A percentile compares a stretch with the other conserved stretches of the same genome.
Evolutionary conservation across 2,888 invertebrate genomes (phyloP).

Genomic region (Tenthredo notha): DNA sequence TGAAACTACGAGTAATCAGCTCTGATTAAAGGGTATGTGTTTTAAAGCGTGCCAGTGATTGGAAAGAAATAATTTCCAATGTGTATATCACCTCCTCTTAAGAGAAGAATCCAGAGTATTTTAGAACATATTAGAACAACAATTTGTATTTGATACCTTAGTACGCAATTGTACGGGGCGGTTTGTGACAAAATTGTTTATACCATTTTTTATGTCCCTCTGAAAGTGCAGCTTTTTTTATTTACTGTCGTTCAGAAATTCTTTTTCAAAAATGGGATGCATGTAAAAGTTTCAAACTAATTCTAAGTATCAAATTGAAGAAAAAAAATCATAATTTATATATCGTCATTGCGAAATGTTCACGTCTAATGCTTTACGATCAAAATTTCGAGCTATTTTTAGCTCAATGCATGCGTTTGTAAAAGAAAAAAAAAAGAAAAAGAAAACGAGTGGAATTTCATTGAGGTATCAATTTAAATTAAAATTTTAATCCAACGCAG

Average conservation of each 20-base stretch:
- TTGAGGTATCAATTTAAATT: neutral
- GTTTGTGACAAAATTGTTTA: neutral
- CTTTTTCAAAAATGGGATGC: neutral
- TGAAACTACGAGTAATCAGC: neutral
- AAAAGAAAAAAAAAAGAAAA: neutral
- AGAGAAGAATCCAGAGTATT: neutral
- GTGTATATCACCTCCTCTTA: neutral
- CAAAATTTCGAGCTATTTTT: neutral
- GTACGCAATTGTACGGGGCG: neutral
- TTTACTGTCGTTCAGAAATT: neutral
- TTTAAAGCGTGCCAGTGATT: neutral
- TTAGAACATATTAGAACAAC: slow-evolving; percentile 22
- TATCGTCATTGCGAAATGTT: neutral
- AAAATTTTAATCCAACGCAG: neutral
- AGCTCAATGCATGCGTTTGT: neutral
- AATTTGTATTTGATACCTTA: neutral
- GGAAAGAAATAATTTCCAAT: neutral
- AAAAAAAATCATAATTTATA: neutral
- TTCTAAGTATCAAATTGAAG: neutral
- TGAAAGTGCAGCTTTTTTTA: slow-evolving; percentile 20
- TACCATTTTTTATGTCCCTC: neutral
- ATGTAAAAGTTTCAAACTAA: neutral
- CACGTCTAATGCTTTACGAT: neutral
- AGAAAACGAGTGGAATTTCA: neutral
- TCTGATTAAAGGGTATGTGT: too few relatives aligned